Evolutionary conservation across 2,888 invertebrate genomes (phyloP), one percentile per base, ranked within the genome.

Genomic region (Ectropis crepuscularia): DNA sequence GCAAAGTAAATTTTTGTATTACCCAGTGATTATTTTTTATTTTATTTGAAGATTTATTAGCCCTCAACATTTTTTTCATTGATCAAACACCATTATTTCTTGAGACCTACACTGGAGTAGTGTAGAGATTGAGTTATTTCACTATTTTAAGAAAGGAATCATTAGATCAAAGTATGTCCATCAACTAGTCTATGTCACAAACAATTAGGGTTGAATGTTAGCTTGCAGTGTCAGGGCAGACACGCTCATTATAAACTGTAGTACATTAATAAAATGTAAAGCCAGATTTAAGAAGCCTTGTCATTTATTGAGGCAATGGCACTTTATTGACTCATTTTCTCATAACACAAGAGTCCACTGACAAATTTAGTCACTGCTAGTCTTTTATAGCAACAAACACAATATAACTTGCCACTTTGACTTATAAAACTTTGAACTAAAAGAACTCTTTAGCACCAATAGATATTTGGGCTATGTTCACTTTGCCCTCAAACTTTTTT

Each of bases 261-360:
- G 37, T 38, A 38, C n/a, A 12, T 38, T 38, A 11, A 38, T 50
- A 12, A 50, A 39, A 39, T 50, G 16, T 39, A 11, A 50, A 50
- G 39, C 50, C 39, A 37, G 39, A 50, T 39, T 50, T 11, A 7
- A 6, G n/a, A 10, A 16, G 54, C 54, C 38, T 55, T 55, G 38
- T 46, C 36, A 46, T 55, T 46, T 55, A 46, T 55, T 55, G 5
- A 16, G 10, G 43, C 11, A 37, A 43, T 9, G 10, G 38, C 10
- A 46, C 38, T 38, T 6, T 45, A 46, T 39, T 39, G 54, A 38
- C 54, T 55, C 54, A 55, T 46, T 45, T 46, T 55, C 16, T 38
- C 5, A 38, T 12, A 38, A 38, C 55, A 55, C 55, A 41, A 48
- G 39, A n/a, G 47, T 16, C 41, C 6, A 9, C 16, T 2, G 16